Evolutionary conservation across 2,797 vertebrate species (phyloP), one percentile per base, ranked within the genome.

Genomic region (Channallabes apus): DNA sequence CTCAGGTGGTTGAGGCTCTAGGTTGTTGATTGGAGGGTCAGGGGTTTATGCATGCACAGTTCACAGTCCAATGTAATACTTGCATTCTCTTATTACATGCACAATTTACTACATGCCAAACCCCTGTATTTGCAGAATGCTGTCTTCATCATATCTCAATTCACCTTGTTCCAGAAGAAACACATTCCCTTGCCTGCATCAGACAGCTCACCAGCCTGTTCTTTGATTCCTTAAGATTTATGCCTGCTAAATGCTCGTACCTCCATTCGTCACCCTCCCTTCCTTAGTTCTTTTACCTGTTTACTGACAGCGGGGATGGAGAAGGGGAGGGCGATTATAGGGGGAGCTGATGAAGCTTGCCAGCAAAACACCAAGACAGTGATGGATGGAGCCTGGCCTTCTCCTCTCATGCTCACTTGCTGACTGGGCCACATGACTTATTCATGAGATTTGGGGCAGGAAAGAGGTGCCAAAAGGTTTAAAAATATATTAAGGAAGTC

Each of bases 401-500:
- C 92, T 92, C 90, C 94, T 91, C 94, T 92, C 93, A 93, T 93
- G 93, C 95, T 91, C 95, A 95, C 94, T 96, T 96, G 96, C 96
- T 97, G 96, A 97, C 96, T 96, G 95, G 94, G 95, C 92, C 93
- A 89, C 91, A 96, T 97, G 95, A 95, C 94, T 97, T 96, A 97
- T 97, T 96, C 95, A 97, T 96, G 94, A 95, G 93, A 92, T 93
- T 93, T 91, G 90, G 94, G 92, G 93, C 92, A 95, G 93, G 93
- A 94, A 96, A 91, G 91, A 91, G 93, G 95, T 95, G 95, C 95
- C 94, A 96, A 95, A 93, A 96, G 94, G 94, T 96, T 95, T 95
- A 94, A 92, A 95, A 96, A 97, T 97, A 96, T 96, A 96, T 96
- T 96, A 95, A 94, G 91, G 93, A 95, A 94, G 91, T 95, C 94